Conservation (phyloP, 2,888 invertebrate species). For the Amitus sp. region DNA sequence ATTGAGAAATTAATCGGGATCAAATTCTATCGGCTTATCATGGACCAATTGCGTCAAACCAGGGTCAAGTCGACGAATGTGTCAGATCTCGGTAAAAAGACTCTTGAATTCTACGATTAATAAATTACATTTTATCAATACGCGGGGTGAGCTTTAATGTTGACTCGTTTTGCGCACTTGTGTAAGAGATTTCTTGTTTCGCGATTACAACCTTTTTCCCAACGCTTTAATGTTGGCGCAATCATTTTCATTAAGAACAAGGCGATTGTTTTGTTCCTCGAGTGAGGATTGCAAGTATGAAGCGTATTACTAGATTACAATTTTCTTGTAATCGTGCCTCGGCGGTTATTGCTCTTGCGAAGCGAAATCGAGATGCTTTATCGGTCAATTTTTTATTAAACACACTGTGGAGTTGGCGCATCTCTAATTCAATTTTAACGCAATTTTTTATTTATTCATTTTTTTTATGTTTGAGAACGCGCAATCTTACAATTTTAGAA, state of each 20-base stretch:
- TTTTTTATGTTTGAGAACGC: too few species aligned
- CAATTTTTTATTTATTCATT: too few species aligned
- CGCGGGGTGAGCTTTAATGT: not conserved
- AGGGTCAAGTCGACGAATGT: constrained; percentile 47
- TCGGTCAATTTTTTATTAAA: constrained; percentile 16
- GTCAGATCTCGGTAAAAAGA: constrained; percentile 19
- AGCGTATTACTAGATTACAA: constrained; percentile 13
- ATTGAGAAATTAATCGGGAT: constrained; percentile 24
- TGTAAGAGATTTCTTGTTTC: constrained; percentile 3
- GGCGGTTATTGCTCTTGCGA: constrained; percentile 35
- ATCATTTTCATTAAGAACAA: not conserved
- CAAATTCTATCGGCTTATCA: constrained; percentile 38
- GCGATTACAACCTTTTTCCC: not conserved
- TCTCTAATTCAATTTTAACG: too few species aligned
- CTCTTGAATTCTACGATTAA: constrained; percentile 10
- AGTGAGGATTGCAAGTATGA: constrained; percentile 9
- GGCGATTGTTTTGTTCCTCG: not conserved
- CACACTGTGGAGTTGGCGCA: not conserved
- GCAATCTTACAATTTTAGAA: too few species aligned
- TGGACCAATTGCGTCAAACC: constrained; percentile 41
- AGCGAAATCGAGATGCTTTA: constrained; percentile 23
- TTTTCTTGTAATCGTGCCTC: constrained; percentile 14
- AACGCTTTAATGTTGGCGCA: not conserved
- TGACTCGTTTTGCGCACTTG: not conserved
- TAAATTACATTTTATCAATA: constrained; percentile 2